Base-by-base conservation (phyloP, 2,797 vertebrate species). In the Scleropages formosus region DNA sequence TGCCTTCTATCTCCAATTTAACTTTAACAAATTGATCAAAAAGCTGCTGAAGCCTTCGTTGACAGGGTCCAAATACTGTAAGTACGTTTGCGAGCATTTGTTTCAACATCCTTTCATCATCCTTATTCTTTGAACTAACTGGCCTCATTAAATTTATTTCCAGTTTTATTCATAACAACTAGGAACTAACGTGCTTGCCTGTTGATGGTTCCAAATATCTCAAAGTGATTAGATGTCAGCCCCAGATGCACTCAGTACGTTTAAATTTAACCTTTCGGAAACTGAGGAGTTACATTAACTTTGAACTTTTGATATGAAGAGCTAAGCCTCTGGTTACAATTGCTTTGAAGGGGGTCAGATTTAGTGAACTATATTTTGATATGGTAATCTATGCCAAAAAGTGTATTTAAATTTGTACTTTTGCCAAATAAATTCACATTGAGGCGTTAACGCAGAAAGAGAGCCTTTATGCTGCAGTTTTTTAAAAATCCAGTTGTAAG, bases 1-100 rank as follows among this genome's bases (percentile, higher is more conserved):
- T 68, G 46, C 66, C 47, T 71, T 71, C 24, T 56, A 71, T 71
- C 53, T 58, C 51, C 51, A 71, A 27, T 27, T 68, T 46, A 18
- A 68, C 49, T 31, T 59, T 59, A 12, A 71, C 68, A 56, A 71
- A 56, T 56, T 71, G 51, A 71, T 71, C 68, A 71, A 71, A 71
- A 70, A 53, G 24, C 68, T 58, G 66, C 46, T 68, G 44, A 68
- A 68, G 6, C 66, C 66, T 68, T 47, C 20, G 16, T 24, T 51
- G 66, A 49, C 66, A 26, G 66, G 44, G 66, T 51, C 47, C 44
- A 68, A 68, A 68, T 49, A 49, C 66, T 68, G 22, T 68, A 68
- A 49, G 44, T 68, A 24, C 47, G 22, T 68, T 51, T 15, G 47
- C 66, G 68, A 47, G 66, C 66, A 49, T 68, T 49, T 68, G 66